A percentile compares a stretch with the other conserved stretches of the same genome.
These are phyloP conservation scores for Polyommatus iphigenia DNA, from an alignment of 2,888 invertebrate species.

Conservation along the genomic window DNA sequence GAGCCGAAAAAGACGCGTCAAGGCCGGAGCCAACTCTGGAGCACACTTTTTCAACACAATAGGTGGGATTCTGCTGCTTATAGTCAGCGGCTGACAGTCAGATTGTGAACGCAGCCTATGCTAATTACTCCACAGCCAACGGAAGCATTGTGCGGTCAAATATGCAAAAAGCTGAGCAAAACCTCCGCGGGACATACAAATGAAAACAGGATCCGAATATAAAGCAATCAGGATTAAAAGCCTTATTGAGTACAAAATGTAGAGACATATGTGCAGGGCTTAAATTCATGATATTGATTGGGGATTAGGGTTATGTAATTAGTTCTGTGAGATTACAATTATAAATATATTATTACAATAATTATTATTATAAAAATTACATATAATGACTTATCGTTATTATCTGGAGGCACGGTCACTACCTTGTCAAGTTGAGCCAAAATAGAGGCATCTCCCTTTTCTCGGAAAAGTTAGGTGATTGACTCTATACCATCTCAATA, in stretches of 20 bases:
- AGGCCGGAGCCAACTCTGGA: no score
- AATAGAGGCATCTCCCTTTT: not conserved
- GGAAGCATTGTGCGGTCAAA: constrained; percentile 44
- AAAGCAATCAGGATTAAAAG: constrained; percentile 32
- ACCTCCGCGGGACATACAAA: constrained; percentile 43
- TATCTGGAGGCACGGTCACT: no score
- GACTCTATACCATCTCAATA: no score
- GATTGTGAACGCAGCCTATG: constrained; percentile 32
- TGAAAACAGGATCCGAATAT: constrained; percentile 45
- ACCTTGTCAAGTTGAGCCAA: not conserved
- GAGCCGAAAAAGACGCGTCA: no score
- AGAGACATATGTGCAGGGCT: not conserved
- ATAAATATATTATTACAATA: no score
- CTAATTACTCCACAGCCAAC: constrained; percentile 39
- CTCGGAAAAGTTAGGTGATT: no score
- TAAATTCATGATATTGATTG: not conserved
- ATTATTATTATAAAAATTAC: no score
- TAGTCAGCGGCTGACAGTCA: not conserved
- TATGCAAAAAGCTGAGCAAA: constrained; percentile 45
- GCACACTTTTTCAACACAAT: no score
- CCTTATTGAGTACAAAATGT: not conserved
- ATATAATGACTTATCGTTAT: no score
- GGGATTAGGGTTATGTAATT: not conserved
- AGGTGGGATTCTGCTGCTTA: no score
- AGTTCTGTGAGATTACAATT: no score